Base-by-base conservation (phyloP, 2,888 invertebrate genomes). In the Patella caerulea region DNA sequence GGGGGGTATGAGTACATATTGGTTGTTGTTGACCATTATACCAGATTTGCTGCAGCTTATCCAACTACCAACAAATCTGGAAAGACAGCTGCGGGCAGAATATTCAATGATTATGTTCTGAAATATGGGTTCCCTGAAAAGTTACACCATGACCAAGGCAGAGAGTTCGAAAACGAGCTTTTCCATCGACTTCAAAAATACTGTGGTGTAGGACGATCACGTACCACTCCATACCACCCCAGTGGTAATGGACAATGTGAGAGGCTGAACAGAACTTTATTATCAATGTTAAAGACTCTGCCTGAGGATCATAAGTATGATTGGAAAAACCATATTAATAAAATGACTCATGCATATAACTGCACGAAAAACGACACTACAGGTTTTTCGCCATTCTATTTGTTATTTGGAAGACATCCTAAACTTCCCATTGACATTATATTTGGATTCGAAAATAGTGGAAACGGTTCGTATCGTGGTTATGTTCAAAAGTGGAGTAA, bases 1-100 rank as follows among this genome's bases (percentile, higher is more conserved):
- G 72, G 78, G 19, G 75, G 71, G 1, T 78, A 56, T 34, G 74
- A 78, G 56, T 78, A 78, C 17, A 75, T 78, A 14, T 3, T 78
- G 14, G 56, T 78, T 15, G 56, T 74, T 9, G 69, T 75, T 14
- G 75, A 78, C 69, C 78, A 78, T 65, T 78, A 72, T 24, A 78
- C 75, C 15, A n/a, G 75, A 12, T 78, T 59, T 69, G 74, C 75
- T 34, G 71, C 75, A 19, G 75, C 75, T 11, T 75, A 75, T 52
- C 75, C 75, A 29, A 78, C 75, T 17, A 29, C 65, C 3, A 78
- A 75, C 34, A 75, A 71, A n/a, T 55, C 70, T 24, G 70, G 29
- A 11, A 70, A 70, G 29, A 74, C 74, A 34, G 74, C 74, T 71
- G 24, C 24, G 24, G 24, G 1, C 24, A 24, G 24, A 24, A 24